Evolutionary conservation across 2,888 invertebrate species (phyloP), one percentile per base, ranked within the genome.

Genomic region (Heteromurus nitidus): DNA sequence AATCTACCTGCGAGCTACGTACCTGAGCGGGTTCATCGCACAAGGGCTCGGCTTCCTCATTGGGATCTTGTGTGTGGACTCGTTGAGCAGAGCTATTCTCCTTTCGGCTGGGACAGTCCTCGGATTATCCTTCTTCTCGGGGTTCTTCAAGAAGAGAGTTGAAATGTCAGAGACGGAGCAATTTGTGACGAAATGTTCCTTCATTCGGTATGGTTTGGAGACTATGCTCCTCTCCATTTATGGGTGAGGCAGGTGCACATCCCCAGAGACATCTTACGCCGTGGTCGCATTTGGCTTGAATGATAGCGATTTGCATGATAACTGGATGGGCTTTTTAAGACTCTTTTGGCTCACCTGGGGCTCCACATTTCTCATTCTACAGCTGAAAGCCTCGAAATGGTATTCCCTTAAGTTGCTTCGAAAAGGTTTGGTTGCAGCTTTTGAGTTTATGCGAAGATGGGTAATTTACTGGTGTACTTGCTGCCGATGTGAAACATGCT

Each of bases 21-120:
- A 42, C 3, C 1, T 68, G 0, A 62, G 82, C 42, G 70, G 82
- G 13, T 82, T 77, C 20, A 72, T 77, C 31, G 82, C 82, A 11
- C 82, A 82, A 72, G 77, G 82, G 1, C 62, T 82, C 3, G 82
- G 82, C 28, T 82, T 82, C 26, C 24, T 82, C 1, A 82, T 82
- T 44, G 82, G 82, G 26, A 82, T 82, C 31, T 18, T 82, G 13
- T 82, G 82, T 53, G 82, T 82, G 24, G 58, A 60, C 30, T 82
- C 82, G 7, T 72, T 82, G 24, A 67, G 62, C 55, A 42, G 67
- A 2, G 22, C 77, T 0, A 72, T 82, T 28, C 70, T 82, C 16
- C n/a, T 82, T 0, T 77, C 77, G 0, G 77, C 73, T 47, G 55
- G 77, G 0, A 50, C 65, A 5, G 65, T 82, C 5, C 65, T 82